Evolutionary conservation across 2,113 vertebrate genomes (phyloP).

Genomic region (Steatornis caripensis): DNA sequence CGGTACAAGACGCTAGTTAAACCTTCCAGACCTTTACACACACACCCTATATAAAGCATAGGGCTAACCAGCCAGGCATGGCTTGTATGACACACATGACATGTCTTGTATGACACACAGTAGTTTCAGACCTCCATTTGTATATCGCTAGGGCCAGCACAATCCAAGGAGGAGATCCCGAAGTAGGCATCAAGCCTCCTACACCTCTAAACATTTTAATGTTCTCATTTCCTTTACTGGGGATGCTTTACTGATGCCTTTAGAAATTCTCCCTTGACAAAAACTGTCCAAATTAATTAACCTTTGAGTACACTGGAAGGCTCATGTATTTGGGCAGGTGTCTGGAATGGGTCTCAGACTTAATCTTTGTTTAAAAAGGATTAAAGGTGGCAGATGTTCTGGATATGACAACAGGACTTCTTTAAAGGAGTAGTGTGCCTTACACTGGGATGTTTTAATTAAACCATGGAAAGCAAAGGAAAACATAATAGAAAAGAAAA

Average conservation of each 20-base stretch:
- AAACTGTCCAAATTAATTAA: background rate
- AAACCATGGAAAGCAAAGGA: background rate
- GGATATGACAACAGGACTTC: background rate
- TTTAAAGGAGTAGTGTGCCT: background rate
- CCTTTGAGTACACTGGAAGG: background rate
- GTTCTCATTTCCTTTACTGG: background rate
- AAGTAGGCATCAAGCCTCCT: background rate
- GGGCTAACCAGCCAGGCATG: background rate
- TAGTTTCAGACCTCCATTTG: background rate
- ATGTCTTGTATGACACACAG: background rate
- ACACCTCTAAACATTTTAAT: background rate
- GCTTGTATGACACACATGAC: too few species aligned
- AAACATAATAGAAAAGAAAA: background rate
- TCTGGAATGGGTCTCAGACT: background rate
- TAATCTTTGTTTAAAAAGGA: background rate
- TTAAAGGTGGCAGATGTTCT: background rate
- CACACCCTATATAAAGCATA: fast-evolving
- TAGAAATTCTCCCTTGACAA: background rate
- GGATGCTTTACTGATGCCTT: background rate
- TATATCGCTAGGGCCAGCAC: background rate
- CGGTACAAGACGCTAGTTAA: background rate
- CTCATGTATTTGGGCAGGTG: background rate
- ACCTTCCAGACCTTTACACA: background rate
- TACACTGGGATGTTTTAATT: background rate
- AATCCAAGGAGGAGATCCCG: background rate